Base-by-base conservation (phyloP, 2,797 vertebrate species). In the Falco concolor region DNA sequence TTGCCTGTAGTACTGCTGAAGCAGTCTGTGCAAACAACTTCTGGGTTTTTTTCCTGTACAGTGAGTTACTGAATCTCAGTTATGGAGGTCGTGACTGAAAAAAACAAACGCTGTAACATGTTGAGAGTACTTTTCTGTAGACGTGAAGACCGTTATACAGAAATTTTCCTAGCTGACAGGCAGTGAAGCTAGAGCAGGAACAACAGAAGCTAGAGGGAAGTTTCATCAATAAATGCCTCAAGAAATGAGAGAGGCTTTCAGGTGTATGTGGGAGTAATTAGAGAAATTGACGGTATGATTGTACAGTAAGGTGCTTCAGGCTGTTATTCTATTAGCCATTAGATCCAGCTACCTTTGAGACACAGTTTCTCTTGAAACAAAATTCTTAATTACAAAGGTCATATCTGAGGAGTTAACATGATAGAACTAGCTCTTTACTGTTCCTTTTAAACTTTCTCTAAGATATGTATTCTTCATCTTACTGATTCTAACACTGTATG, bases 201-300 rank as follows among this genome's bases (percentile, higher is more conserved):
- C 30, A 75, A 23, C 8, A 68, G n/a, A 87, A 75, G 11, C 50
- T 13, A 17, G 63, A 70, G 61, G 36, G 45, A 59, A 44, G 38
- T 68, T 40, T 74, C 17, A 50, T 36, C 61, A 74, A 5, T 90
- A 68, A 84, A 30, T 59, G 18, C 44, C 54, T 90, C 25, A 69
- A 67, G 54, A 96, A 89, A 42, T 9, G 30, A 73, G 20, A 73
- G 2, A 57, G 28, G 22, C 30, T 93, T 84, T 64, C 40, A 42
- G 40, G 21, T 90, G 14, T 79, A 12, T 14, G 10, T 44, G 32
- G 49, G 42, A 68, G 40, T 87, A 89, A 84, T 92, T 54, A 76
- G 86, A 87, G 72, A 93, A 89, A 63, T 40, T 24, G 23, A 15
- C 84, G 25, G 10, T 85, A 18, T 70, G 77, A 73, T 72, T 84